phyloP scores from a whole-genome alignment of 2,113 vertebrate species.

The Rhinolophus ferrumequinum region DNA sequence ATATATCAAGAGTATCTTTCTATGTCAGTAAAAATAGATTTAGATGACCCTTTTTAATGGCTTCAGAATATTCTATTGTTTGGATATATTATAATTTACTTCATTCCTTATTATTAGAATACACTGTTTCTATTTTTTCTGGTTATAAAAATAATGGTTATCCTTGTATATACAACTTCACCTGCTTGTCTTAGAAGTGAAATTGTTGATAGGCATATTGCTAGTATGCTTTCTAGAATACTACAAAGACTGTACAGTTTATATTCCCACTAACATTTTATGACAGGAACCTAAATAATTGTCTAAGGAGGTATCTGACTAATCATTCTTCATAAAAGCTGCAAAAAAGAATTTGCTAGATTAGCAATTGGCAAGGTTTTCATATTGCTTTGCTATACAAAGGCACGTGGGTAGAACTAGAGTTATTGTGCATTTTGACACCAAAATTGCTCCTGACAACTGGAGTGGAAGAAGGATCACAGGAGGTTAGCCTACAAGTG shows the following conservation, averaged over 20 bases:
- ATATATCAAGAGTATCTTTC: neutral
- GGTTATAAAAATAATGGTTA: slow-evolving; percentile 14
- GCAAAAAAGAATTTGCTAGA: slow-evolving; percentile 18
- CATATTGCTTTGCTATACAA: neutral
- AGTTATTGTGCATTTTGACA: slow-evolving; percentile 24
- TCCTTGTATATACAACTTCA: neutral
- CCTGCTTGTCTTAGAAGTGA: neutral
- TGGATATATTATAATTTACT: slow-evolving; percentile 12
- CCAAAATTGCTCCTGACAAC: slow-evolving; percentile 23
- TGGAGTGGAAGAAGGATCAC: neutral
- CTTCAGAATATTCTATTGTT: neutral
- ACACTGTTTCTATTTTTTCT: neutral
- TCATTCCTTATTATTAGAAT: neutral
- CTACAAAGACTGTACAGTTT: slow-evolving; percentile 21
- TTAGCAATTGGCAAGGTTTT: neutral
- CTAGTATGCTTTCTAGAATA: neutral
- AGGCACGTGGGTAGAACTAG: neutral
- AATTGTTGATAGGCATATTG: neutral
- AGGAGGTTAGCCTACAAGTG: neutral
- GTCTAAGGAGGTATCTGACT: neutral
- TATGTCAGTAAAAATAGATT: neutral
- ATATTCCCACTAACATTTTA: neutral
- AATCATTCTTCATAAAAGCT: slow-evolving; percentile 4
- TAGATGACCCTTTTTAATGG: neutral
- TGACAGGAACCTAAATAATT: neutral